Evolutionary conservation across 2,797 vertebrate species (phyloP), one percentile per base, ranked within the genome.

Genomic region (Denticeps clupeoides): DNA sequence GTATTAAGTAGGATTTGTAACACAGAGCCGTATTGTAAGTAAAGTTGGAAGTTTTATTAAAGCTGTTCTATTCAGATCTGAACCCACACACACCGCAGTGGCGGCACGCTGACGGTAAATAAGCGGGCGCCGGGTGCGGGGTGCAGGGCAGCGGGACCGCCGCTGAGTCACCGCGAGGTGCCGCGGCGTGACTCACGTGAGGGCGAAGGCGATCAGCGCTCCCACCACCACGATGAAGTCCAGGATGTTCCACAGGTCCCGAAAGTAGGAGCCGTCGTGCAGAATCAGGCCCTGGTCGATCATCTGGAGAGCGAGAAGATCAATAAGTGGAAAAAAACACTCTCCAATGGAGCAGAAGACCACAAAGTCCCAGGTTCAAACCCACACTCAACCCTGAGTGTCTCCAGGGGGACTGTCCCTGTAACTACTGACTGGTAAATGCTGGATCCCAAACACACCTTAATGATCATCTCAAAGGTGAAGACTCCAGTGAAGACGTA

Each of bases 401-500:
- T n/a, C n/a, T n/a, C n/a, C n/a, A n/a, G n/a, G n/a, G n/a, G n/a
- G n/a, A n/a, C n/a, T n/a, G n/a, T n/a, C n/a, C n/a, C n/a, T n/a
- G n/a, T n/a, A n/a, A n/a, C n/a, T n/a, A n/a, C n/a, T n/a, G n/a
- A n/a, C n/a, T n/a, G n/a, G n/a, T n/a, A n/a, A n/a, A n/a, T n/a
- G n/a, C n/a, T n/a, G n/a, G n/a, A n/a, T n/a, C n/a, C n/a, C n/a
- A 12, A 16, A 13, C 4, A 24, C 32, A 99, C 95, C 91, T 99
- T 98, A 65, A 99, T 98, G 63, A 98, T 87, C 95, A 99, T 99
- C 78, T 99, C 95, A 3, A 99, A 99, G 54, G 95, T 99, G 79
- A 99, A 99, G 63, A 99, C 95, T 0, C 94, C 95, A 0, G 95
- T 99, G 78, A 99, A 99, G 63, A 99, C 92, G 0, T 99, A 99